These are phyloP conservation scores for Panonychus citri DNA, from an alignment of 1,140 invertebrate species.

Conservation along the genomic window DNA sequence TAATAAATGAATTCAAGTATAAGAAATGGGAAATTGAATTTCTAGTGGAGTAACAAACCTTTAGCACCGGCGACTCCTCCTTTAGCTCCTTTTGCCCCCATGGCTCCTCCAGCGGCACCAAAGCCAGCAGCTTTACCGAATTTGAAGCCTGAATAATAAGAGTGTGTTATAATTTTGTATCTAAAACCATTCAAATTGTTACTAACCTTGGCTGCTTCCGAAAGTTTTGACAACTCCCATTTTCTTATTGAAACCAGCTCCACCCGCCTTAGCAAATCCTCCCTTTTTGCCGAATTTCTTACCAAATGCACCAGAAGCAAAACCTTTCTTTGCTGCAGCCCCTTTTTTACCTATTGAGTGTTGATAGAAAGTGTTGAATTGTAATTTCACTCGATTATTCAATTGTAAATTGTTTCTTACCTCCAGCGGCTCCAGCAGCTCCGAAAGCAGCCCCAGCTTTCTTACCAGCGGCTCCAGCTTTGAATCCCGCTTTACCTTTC, in stretches of 20 bases:
- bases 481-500: background rate
- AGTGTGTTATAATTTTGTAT: background rate
- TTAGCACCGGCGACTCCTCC: background rate
- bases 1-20: too few relatives aligned
- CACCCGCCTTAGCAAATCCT: constrained; percentile 5
- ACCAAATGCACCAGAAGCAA: background rate
- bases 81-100: background rate
- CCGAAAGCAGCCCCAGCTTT: background rate
- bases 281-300: constrained; percentile 3
- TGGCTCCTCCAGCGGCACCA: constrained; percentile 5
- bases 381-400: background rate
- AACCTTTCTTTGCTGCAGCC: background rate
- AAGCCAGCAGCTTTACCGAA: constrained; percentile 6
- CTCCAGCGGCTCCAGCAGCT: constrained; percentile 6
- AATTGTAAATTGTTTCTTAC: too few relatives aligned
- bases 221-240: constrained; percentile 6
- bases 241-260: constrained; percentile 9
- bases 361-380: background rate
- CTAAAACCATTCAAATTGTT: background rate
- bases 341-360: background rate
- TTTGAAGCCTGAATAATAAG: background rate
- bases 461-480: background rate
- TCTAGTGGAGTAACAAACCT: too few relatives aligned
- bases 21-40: too few relatives aligned
- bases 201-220: background rate